Conservation (phyloP, 2,113 vertebrate species). For the Perca fluviatilis region DNA sequence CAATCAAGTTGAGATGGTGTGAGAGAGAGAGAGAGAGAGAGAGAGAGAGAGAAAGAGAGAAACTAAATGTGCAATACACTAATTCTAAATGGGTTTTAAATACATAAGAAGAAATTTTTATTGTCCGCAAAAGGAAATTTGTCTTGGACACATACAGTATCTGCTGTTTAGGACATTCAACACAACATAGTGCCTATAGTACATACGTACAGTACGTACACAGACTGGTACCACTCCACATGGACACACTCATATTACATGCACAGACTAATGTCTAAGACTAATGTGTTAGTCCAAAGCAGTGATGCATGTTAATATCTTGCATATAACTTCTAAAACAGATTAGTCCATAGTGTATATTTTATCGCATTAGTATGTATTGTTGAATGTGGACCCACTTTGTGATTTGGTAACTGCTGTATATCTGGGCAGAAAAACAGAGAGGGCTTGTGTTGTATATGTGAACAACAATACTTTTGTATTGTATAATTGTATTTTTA, state of each 20-base stretch:
- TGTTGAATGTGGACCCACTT: slow-evolving; percentile 3
- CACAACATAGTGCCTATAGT: no score
- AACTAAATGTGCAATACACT: no score
- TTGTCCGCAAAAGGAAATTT: no score
- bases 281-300: slow-evolving; percentile 14
- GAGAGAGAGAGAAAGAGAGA: no score
- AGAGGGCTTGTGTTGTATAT: slow-evolving; percentile 20
- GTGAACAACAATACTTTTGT: slow-evolving; percentile 40
- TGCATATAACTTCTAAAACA: background rate
- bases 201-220: no score
- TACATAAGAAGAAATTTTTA: background rate
- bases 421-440: slow-evolving; percentile 12
- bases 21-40: no score
- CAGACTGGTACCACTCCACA: no score
- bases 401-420: slow-evolving; percentile 14
- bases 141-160: no score
- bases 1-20: slow-evolving; percentile 30
- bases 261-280: no score
- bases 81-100: slow-evolving; percentile 1
- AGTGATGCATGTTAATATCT: background rate
- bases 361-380: background rate
- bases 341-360: background rate
- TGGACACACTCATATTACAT: no score
- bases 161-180: no score
- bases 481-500: slow-evolving; percentile 39